Evolutionary conservation across 2,888 invertebrate species (phyloP).

Genomic region (Eulithis prunata): DNA sequence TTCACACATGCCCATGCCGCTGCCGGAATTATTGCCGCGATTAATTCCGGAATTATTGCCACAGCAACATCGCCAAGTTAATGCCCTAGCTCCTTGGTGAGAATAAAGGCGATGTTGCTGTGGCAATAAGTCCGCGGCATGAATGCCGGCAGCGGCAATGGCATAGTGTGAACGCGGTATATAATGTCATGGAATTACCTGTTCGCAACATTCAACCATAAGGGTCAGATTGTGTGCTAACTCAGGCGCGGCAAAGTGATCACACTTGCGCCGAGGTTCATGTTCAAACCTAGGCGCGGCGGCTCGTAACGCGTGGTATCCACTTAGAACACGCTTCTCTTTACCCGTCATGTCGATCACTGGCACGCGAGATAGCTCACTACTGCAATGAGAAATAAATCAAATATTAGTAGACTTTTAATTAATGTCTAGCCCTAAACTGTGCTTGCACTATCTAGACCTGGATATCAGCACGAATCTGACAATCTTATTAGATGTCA

Average conservation of each 20-base stretch:
- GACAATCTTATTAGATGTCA: background rate
- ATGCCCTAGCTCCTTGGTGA: no score
- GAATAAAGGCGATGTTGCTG: no score
- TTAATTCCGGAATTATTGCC: no score
- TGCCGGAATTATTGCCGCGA: no score
- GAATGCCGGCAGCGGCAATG: no score
- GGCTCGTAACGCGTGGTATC: constrained; percentile 95
- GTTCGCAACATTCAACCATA: constrained; percentile 96
- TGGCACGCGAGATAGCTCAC: constrained; percentile 93
- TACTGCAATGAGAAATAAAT: constrained; percentile 56
- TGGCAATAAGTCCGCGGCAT: no score
- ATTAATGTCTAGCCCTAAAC: background rate
- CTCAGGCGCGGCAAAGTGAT: constrained; percentile 93
- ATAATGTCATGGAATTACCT: constrained; percentile 75
- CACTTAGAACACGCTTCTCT: constrained; percentile 95
- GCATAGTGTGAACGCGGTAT: no score
- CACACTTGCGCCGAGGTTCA: constrained; percentile 85
- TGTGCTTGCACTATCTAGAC: no score
- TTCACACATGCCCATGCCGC: no score
- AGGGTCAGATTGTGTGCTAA: constrained; percentile 96
- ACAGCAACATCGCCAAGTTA: no score
- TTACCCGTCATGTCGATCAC: constrained; percentile 99
- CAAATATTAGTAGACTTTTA: background rate
- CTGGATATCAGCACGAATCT: no score
- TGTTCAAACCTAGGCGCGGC: constrained; percentile 86